These are phyloP conservation scores for Pyrrhosoma nymphula DNA, from an alignment of 2,888 invertebrate genomes.

Conservation along the genomic window DNA sequence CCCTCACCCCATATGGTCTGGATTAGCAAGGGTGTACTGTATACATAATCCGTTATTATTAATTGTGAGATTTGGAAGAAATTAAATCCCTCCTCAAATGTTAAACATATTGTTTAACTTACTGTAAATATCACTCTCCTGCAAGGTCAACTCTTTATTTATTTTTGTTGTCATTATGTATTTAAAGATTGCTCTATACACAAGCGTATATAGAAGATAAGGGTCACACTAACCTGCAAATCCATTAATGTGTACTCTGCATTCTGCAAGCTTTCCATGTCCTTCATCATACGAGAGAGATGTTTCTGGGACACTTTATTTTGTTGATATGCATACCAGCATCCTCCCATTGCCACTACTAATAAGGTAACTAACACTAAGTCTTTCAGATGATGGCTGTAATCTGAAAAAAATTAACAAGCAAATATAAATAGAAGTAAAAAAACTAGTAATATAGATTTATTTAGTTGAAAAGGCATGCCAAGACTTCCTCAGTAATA, in stretches of 20 bases:
- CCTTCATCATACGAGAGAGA: constrained; percentile 93
- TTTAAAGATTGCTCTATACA: too few species aligned
- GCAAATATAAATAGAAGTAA: constrained; percentile 43
- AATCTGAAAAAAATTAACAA: constrained; percentile 80
- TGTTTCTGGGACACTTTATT: constrained; percentile 93
- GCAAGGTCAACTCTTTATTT: too few species aligned
- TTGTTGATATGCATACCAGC: constrained; percentile 95
- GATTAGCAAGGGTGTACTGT: too few species aligned
- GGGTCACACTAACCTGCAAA: constrained; percentile 82
- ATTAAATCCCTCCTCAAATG: too few species aligned
- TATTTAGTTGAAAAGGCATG: constrained; percentile 43
- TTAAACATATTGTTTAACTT: too few species aligned
- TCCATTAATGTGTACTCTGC: constrained; percentile 93
- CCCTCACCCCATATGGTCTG: too few species aligned
- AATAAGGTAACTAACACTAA: constrained; percentile 90
- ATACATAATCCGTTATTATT: too few species aligned
- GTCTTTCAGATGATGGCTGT: constrained; percentile 92
- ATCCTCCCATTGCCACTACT: constrained; percentile 91
- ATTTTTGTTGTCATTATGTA: too few species aligned
- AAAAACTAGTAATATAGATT: background rate
- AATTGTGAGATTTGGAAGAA: too few species aligned
- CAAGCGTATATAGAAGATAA: too few species aligned
- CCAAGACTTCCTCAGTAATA: background rate
- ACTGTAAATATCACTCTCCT: too few species aligned
- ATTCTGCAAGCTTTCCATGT: constrained; percentile 94